Evolutionary conservation across 2,113 vertebrate species (phyloP), one percentile per base, ranked within the genome.

Genomic region (Sebastes fasciatus): DNA sequence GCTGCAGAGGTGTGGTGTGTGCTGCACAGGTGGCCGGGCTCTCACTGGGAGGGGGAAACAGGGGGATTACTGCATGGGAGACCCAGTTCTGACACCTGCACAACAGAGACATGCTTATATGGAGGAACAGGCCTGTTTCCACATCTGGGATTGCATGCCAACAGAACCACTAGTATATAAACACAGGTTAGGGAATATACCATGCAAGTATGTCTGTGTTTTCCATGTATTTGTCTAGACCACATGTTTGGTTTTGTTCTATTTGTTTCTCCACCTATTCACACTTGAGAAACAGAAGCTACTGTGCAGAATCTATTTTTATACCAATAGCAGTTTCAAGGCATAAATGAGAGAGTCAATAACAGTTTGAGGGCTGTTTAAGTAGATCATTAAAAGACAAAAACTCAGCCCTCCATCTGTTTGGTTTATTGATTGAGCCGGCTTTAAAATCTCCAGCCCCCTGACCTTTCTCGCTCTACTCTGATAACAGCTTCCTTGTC

Each of bases 401-500:
- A 80, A 83, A 54, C 42, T 64, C 40, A 26, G 52, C 55, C 34
- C 16, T 70, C 4, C 58, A 79, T 61, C 60, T 81, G 67, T 88
- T 80, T 73, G 42, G 4, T 86, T 87, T 85, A 86, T 82, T 70
- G 88, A 88, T 73, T 82, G 49, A 80, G 49, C 43, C 19, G 63
- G 63, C 10, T 10, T 52, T 62, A 49, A 61, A 76, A 73, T 52
- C 49, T 58, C 40, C 48, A 16, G 57, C 52, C 71, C 46, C 71
- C 58, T 85, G 82, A 89, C 57, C 82, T 86, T 88, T 84, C 21
- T 46, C 63, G 11, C 21, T 66, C 60, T 49, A 1, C 67, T 74
- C 86, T 86, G 87, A 86, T 79, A 85, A 88, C 79, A 48, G 74
- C 52, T 42, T 81, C 67, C 79, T 77, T 74, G 82, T 85, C 64